A percentile compares a stretch with the other conserved stretches of the same genome.
These are phyloP conservation scores for Nemapogon koenigi DNA, from an alignment of 2,888 invertebrate genomes.

Conservation along the genomic window DNA sequence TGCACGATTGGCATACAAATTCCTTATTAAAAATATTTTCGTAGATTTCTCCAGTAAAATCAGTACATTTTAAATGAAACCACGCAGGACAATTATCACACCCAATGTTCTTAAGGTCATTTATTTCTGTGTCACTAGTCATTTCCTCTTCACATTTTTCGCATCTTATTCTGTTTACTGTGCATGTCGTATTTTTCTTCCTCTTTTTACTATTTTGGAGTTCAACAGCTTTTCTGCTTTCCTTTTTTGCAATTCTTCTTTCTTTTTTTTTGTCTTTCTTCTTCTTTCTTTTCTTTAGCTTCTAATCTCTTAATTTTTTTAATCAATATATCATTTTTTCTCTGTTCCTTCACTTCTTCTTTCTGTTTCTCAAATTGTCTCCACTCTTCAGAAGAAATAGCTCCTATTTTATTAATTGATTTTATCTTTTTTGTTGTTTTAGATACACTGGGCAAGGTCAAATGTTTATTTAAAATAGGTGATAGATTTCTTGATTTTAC, in stretches of 20 bases:
- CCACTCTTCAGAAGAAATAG: not conserved
- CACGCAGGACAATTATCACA: slow-evolving; percentile 9
- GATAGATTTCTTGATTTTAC: slow-evolving; percentile 1
- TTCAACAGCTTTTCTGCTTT: slow-evolving; percentile 3
- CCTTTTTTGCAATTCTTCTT: not conserved
- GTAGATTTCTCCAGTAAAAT: not conserved
- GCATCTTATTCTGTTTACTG: slow-evolving; percentile 6
- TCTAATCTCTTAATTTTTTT: slow-evolving; percentile 5
- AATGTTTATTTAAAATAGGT: slow-evolving; percentile 3
- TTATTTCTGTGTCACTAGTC: slow-evolving; percentile 10
- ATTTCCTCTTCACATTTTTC: slow-evolving; percentile 8
- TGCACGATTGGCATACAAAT: not conserved
- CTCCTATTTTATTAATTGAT: no score
- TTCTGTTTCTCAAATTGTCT: slow-evolving; percentile 6
- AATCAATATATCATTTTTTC: slow-evolving; percentile 3
- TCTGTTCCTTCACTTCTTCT: slow-evolving; percentile 8
- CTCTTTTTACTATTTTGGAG: not conserved
- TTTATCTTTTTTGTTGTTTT: slow-evolving; percentile 3
- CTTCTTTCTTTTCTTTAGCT: not conserved
- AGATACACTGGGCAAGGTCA: slow-evolving; percentile 2
- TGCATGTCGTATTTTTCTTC: slow-evolving; percentile 5
- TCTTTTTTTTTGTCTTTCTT: not conserved
- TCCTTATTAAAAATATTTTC: not conserved
- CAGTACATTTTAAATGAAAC: slow-evolving; percentile 2
- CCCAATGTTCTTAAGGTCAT: slow-evolving; percentile 9